Evolutionary conservation across 2,888 invertebrate species (phyloP), one percentile per base, ranked within the genome.

Genomic region (Heliothis peltigera): DNA sequence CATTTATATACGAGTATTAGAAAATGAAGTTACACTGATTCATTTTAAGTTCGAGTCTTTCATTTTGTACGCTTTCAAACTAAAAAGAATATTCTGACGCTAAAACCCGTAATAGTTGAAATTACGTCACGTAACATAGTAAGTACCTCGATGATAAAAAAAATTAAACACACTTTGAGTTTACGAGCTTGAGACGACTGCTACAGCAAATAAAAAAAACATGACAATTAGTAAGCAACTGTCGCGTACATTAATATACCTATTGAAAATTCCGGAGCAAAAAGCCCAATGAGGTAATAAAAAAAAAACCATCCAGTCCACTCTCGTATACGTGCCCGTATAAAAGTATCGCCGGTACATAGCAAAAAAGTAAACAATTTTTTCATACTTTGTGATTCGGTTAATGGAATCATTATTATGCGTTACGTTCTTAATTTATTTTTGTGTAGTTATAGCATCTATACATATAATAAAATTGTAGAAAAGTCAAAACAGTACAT

Each of bases 191-290:
- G 47, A 25, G 32, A 21, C 21, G 58, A 64, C 22, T 57, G 39
- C 28, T 47, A 42, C 19, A 60, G 10, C 42, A 65, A 70, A n/a
- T 39, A 39, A 75, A 61, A 70, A 66, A 61, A 73, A 75, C n/a
- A n/a, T 42, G 46, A 58, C 47, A 75, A 76, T 76, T 76, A 76
- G 67, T 71, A 76, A 71, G 67, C 67, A 76, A 76, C 67, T 71
- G 72, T 68, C 77, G 46, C 64, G 39, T 61, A 67, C 55, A 53
- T 64, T 60, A 60, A 62, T 75, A 62, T 67, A 68, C 39, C 17
- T 54, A 63, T 67, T 22, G 44, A 76, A 71, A 28, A 75, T 42
- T 64, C 32, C 18, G 42, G 44, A 35, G 55, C 60, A 73, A 74
- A 74, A 74, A 74, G 52, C 42, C 51, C n/a, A 64, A 21, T 21